A percentile compares a stretch with the other conserved stretches of the same genome.
These are phyloP conservation scores for Oncorhynchus mykiss DNA, from an alignment of 2,113 vertebrate genomes.

Conservation along the genomic window DNA sequence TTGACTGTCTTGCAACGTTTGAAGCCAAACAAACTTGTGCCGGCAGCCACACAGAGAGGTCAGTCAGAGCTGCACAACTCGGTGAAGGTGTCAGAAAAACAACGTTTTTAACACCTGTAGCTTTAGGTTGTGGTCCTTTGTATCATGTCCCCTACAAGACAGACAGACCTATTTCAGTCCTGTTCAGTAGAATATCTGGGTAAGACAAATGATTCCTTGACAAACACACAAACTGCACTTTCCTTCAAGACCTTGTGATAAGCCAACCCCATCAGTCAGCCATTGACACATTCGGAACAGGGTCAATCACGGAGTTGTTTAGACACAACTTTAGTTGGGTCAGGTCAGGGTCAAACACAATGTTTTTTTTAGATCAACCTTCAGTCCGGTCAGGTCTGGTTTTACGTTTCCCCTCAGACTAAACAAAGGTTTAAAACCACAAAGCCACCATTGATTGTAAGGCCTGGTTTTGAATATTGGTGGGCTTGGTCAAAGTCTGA, in stretches of 20 bases:
- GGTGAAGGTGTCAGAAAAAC: no score
- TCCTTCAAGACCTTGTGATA: not conserved
- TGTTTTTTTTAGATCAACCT: not conserved
- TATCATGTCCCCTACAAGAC: not conserved
- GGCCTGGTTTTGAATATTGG: not conserved
- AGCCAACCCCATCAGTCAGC: no score
- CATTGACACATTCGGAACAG: no score
- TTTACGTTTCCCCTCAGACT: not conserved
- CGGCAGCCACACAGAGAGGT: no score
- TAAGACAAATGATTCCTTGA: not conserved
- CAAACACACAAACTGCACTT: not conserved
- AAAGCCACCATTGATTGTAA: not conserved
- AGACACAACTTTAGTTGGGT: not conserved
- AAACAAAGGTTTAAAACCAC: slow-evolving; percentile 16
- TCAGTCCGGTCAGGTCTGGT: not conserved
- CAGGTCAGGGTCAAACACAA: not conserved
- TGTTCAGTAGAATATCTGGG: not conserved
- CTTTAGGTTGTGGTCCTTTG: no score
- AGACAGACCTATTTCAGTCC: not conserved
- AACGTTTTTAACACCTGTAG: no score
- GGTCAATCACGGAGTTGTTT: not conserved
- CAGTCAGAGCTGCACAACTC: no score
- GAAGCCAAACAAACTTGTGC: no score
- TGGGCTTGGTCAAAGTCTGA: not conserved
- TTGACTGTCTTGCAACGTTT: no score